Evolutionary conservation across 2,888 invertebrate genomes (phyloP).

Genomic region (Drosophila austrosaltans): DNA sequence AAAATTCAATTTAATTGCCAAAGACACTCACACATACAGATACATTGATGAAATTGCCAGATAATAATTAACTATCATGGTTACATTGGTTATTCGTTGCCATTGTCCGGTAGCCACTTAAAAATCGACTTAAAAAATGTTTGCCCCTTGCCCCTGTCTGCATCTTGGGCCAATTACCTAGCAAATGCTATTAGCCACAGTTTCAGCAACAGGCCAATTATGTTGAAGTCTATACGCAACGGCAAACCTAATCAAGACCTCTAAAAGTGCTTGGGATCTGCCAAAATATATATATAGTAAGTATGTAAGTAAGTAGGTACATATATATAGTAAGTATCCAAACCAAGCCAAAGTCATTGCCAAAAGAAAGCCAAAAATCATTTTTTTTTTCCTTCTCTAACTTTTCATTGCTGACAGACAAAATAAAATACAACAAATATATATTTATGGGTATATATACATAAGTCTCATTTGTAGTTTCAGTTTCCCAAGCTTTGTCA

Average conservation of each 20-base stretch:
- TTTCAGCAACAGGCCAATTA: constrained; percentile 51
- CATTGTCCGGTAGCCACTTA: constrained; percentile 31
- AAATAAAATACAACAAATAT: constrained; percentile 22
- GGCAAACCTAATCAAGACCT: constrained; percentile 44
- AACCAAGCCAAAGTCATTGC: constrained; percentile 21
- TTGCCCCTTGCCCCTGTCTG: neutral
- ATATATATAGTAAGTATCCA: constrained; percentile 48
- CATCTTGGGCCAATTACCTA: constrained; percentile 63
- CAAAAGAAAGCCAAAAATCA: constrained; percentile 57
- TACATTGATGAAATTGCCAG: constrained; percentile 34
- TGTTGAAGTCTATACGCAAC: constrained; percentile 28
- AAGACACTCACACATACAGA: neutral
- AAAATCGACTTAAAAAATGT: constrained; percentile 42
- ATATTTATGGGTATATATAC: neutral
- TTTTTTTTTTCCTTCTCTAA: constrained; percentile 46
- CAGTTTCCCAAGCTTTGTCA: constrained; percentile 32
- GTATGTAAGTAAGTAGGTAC: constrained; percentile 23
- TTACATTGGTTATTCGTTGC: constrained; percentile 14
- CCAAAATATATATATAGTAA: constrained; percentile 38
- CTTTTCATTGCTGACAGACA: constrained; percentile 33
- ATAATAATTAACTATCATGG: constrained; percentile 45
- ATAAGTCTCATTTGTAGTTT: constrained; percentile 29
- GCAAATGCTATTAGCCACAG: constrained; percentile 69
- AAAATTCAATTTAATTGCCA: constrained; percentile 29
- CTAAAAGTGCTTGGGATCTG: constrained; percentile 17